Evolutionary conservation across 1,140 invertebrate genomes (phyloP).

Genomic region (Drosophila pectinifera): DNA sequence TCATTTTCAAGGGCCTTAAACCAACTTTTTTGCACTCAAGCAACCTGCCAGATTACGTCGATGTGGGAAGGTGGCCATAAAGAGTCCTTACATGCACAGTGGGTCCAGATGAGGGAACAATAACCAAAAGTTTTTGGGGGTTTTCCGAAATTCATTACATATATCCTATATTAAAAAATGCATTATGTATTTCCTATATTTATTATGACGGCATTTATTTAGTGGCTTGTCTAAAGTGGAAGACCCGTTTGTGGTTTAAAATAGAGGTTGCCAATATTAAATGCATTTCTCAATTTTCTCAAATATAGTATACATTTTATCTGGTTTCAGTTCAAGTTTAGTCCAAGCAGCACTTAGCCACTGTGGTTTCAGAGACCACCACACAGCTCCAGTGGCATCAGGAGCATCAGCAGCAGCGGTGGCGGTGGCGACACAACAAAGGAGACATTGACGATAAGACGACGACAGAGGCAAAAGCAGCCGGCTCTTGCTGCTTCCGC

Average conservation of each 20-base stretch:
- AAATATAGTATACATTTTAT: no score
- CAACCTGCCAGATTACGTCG: slow-evolving; percentile 55
- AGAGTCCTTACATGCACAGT: slow-evolving; percentile 64
- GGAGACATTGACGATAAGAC: slow-evolving; percentile 69
- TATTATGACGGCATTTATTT: neutral
- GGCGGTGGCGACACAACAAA: slow-evolving; percentile 63
- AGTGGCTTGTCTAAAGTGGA: no score
- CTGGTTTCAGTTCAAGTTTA: neutral
- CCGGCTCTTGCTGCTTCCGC: slow-evolving; percentile 44
- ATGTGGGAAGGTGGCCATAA: slow-evolving; percentile 52
- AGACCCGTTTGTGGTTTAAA: no score
- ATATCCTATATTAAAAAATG: no score
- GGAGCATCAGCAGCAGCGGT: slow-evolving; percentile 33
- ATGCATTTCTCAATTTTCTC: no score
- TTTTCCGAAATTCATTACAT: no score
- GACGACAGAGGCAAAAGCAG: slow-evolving; percentile 32
- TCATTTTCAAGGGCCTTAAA: slow-evolving; percentile 79
- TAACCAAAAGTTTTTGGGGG: no score
- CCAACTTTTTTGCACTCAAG: slow-evolving; percentile 67
- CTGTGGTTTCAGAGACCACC: slow-evolving; percentile 27
- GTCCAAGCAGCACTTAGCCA: slow-evolving; percentile 11
- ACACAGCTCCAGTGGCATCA: slow-evolving; percentile 13
- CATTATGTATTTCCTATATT: neutral
- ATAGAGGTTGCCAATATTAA: no score
- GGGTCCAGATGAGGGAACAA: slow-evolving; percentile 16